Evolutionary conservation across 2,797 vertebrate species (phyloP).

Genomic region (Oryzias sinensis): DNA sequence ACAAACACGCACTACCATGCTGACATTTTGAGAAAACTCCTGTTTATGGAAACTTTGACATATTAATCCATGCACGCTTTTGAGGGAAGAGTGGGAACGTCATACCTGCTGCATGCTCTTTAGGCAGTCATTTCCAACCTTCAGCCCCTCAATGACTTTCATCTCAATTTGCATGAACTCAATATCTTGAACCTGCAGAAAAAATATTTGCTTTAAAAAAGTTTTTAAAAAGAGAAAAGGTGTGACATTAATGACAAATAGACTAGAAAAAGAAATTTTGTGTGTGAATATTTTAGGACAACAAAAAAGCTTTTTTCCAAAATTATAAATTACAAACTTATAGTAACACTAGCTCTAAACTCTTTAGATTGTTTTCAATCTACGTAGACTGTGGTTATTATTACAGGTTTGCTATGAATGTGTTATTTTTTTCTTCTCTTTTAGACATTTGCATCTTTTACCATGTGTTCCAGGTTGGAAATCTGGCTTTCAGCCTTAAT

Average conservation of each 20-base stretch:
- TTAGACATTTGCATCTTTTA: constrained; percentile 38
- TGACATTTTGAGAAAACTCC: constrained; percentile 12
- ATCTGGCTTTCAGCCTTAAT: constrained; percentile 90
- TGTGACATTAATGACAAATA: neutral
- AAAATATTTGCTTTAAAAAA: constrained; percentile 14
- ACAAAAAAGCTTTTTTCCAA: too few relatives aligned
- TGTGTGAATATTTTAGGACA: too few relatives aligned
- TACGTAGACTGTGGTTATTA: too few relatives aligned
- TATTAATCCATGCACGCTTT: neutral
- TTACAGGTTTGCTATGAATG: neutral
- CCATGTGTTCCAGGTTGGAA: constrained; percentile 90
- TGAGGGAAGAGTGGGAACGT: too few relatives aligned
- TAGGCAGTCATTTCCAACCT: constrained; percentile 92
- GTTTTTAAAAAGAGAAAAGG: neutral
- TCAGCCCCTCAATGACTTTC: constrained; percentile 91
- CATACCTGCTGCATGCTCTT: constrained; percentile 83
- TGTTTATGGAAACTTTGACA: constrained; percentile 33
- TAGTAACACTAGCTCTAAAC: too few relatives aligned
- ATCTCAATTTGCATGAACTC: constrained; percentile 95
- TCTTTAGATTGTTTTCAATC: too few relatives aligned
- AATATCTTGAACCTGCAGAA: constrained; percentile 81
- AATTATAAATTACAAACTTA: too few relatives aligned
- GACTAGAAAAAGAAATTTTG: neutral
- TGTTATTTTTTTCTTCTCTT: neutral
- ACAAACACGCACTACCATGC: too few relatives aligned